Evolutionary conservation across 2,113 vertebrate species (phyloP).

Genomic region (Callaeas wilsoni): DNA sequence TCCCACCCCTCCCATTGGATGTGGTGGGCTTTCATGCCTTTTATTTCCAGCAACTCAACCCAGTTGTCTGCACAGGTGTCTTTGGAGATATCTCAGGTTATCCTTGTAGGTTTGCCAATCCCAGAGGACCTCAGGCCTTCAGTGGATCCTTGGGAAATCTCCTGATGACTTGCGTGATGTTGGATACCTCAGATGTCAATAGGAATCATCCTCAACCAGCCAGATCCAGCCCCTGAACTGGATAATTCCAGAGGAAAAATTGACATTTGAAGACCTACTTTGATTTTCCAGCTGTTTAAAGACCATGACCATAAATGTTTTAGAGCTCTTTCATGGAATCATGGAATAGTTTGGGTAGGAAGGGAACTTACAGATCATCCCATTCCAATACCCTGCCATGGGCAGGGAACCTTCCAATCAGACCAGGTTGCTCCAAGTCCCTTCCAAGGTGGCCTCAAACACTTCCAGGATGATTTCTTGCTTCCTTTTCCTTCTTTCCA

Average conservation of each 20-base stretch:
- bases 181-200: background rate
- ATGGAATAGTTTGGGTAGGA: background rate
- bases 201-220: background rate
- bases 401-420: background rate
- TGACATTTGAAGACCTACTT: background rate
- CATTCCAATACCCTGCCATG: background rate
- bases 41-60: background rate
- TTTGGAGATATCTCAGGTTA: background rate
- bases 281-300: background rate
- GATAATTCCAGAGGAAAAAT: background rate
- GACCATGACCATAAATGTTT: background rate
- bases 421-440: background rate
- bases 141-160: background rate
- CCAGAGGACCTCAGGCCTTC: background rate
- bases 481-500: background rate
- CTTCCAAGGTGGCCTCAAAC: rapidly evolving
- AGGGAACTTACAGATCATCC: background rate
- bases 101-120: background rate
- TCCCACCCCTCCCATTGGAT: background rate
- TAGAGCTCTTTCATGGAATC: background rate
- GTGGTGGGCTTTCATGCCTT: background rate
- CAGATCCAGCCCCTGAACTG: background rate
- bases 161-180: background rate
- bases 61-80: background rate
- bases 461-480: background rate